These are phyloP conservation scores for Sinelater perroti DNA, from an alignment of 2,888 invertebrate genomes.

Conservation along the genomic window DNA sequence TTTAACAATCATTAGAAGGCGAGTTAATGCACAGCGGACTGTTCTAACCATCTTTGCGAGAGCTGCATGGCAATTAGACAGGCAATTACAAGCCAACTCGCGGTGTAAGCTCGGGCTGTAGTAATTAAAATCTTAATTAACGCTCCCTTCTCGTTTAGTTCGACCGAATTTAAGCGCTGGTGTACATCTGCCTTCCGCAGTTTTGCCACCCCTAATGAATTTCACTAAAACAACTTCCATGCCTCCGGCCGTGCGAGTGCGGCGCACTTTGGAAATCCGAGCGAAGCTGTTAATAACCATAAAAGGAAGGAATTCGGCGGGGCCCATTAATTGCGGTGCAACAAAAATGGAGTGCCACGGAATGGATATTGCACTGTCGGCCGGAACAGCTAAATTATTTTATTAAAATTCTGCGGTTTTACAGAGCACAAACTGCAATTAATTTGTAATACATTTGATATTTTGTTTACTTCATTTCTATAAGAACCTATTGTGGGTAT, in stretches of 20 bases:
- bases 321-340: no score
- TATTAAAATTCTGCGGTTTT: no score
- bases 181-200: slow-evolving; percentile 34
- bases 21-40: slow-evolving; percentile 33
- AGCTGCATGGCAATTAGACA: slow-evolving; percentile 55
- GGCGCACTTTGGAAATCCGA: no score
- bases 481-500: no score
- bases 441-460: no score
- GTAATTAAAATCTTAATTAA: slow-evolving; percentile 48
- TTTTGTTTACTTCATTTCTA: no score
- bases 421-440: no score
- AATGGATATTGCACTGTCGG: no score
- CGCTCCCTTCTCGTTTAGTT: slow-evolving; percentile 43
- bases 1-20: slow-evolving; percentile 34
- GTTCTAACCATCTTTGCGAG: slow-evolving; percentile 33
- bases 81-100: slow-evolving; percentile 53
- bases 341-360: no score
- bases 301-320: no score
- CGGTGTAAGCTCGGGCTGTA: slow-evolving; percentile 40
- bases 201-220: slow-evolving; percentile 29
- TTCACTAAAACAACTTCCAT: slow-evolving; percentile 21
- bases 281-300: no score
- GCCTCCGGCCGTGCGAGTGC: not conserved
- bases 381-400: no score
- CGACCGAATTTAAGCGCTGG: slow-evolving; percentile 39